Base-by-base conservation (phyloP, 2,888 invertebrate genomes). In the Hypomecis atomaria region DNA sequence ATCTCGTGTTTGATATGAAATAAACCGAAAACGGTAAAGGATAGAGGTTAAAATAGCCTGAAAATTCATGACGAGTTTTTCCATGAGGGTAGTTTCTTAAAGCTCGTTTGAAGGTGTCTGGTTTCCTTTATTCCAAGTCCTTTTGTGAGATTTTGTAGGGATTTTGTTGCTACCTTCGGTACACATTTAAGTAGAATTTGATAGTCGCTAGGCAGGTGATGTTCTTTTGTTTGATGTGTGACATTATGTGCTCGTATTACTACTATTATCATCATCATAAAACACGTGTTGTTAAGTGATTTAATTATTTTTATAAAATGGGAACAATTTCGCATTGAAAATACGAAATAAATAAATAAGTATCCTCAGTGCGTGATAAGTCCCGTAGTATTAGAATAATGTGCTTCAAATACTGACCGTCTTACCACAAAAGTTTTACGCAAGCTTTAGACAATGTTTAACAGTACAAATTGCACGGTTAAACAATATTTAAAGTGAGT, bases 71-170 rank as follows among this genome's bases (percentile, higher is more conserved):
- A 40, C 4, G 5, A 11, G 11, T 50, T 47, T 38, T 50, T 13
- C 23, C 38, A 13, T 52, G n/a, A 42, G 55, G 59, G 56, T 65
- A 52, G 59, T 50, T 64, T 45, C 57, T 57, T 47, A 52, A 43
- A 59, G 34, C 54, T 40, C 36, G 59, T 36, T 34, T 40, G 60
- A 63, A 66, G 62, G 69, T 67, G 67, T 71, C 61, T 54, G 65
- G 64, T 67, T 66, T 65, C 67, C 59, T 60, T 67, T 57, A 55
- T 47, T 37, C 10, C 3, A 37, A 42, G 13, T 34, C 34, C 23
- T 56, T 65, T 60, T 57, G 65, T 60, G 43, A 61, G 62, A 67
- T 68, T 63, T 62, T 37, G 62, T 53, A 38, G 54, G 64, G 13
- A 48, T 67, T 63, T 64, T 64, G 65, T 63, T 53, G 53, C 62